Percentiles rank a stretch among this genome's conserved stretches.
Evolutionary conservation across 1,140 invertebrate genomes (phyloP).

Genomic region (Drosophila jambulina): DNA sequence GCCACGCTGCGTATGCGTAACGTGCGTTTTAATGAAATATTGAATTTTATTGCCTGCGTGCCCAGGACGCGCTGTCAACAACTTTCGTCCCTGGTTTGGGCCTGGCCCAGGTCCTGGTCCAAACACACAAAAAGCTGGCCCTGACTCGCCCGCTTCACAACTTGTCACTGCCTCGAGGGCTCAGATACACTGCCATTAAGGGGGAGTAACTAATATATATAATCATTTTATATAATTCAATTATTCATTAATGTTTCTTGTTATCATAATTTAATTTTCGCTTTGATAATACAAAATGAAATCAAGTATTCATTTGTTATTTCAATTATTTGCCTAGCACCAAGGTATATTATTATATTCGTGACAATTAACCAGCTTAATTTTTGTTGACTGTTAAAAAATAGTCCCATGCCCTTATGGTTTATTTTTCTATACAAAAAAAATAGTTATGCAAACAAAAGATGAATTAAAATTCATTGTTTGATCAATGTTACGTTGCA

Average conservation of each 20-base stretch:
- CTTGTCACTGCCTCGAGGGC: constrained; percentile 76
- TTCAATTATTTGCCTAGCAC: background rate
- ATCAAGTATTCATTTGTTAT: background rate
- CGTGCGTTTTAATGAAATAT: constrained; percentile 84
- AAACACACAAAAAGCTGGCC: constrained; percentile 36
- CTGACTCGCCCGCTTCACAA: constrained; percentile 58
- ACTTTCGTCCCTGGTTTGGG: constrained; percentile 30
- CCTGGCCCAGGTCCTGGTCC: constrained; percentile 3
- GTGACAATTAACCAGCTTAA: constrained; percentile 1
- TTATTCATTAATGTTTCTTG: constrained; percentile 16
- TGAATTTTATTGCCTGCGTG: constrained; percentile 85
- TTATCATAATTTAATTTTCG: constrained; percentile 42
- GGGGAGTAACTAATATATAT: background rate
- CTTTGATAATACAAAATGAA: background rate
- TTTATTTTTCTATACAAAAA: background rate
- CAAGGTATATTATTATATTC: background rate
- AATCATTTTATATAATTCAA: background rate
- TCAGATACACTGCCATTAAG: constrained; percentile 23
- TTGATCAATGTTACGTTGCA: background rate
- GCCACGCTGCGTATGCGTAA: constrained; percentile 80
- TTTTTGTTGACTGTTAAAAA: background rate
- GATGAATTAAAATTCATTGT: constrained; percentile 3
- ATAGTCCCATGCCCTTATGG: background rate
- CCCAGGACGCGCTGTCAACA: constrained; percentile 58
- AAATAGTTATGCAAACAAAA: background rate